Base-by-base conservation (phyloP, 2,888 invertebrate genomes). In the Agrenia bidenticulata region DNA sequence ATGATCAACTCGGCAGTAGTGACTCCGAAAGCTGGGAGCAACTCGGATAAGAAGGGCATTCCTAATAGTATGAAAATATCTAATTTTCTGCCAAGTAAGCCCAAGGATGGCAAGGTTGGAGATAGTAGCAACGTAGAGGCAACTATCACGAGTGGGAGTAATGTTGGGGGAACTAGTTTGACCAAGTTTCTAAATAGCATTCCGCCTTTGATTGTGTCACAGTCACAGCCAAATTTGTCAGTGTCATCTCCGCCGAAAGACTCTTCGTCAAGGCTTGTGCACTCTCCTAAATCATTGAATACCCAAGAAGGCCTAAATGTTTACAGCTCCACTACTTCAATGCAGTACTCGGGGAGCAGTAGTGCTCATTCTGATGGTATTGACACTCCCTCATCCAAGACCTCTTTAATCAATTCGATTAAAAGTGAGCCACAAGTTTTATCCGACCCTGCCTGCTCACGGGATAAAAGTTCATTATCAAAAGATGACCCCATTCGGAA, bases 21-120 rank as follows among this genome's bases (percentile, higher is more conserved):
- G 5, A 15, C n/a, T 45, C n/a, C 45, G 15, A 17, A 15, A 17
- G 45, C 5, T 17, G 4, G 9, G 7, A 39, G 39, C n/a, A 45
- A 19, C n/a, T 41, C 41, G 11, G 56, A 57, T 23, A 75, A 73
- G 63, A 69, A 68, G 42, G 75, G 67, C 11, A 74, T 74, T 39
- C 73, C 75, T 26, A 71, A 72, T 42, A 72, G 69, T 56, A 74
- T 76, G 74, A 76, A 76, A 54, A 76, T 76, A 17, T 76, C 76
- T n/a, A 76, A 76, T 55, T 76, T 76, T 60, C 62, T 76, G 42
- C 74, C 76, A 1, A 67, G 58, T 56, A 69, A 73, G 49, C 63
- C 67, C 13, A 64, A 63, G 11, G 64, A 65, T 41, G 45, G 63
- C 15, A 39, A 9, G 7, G 55, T 63, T 17, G 57, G 4, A 15